phyloP scores from a whole-genome alignment of 2,113 vertebrate species.

The Mola mola region DNA sequence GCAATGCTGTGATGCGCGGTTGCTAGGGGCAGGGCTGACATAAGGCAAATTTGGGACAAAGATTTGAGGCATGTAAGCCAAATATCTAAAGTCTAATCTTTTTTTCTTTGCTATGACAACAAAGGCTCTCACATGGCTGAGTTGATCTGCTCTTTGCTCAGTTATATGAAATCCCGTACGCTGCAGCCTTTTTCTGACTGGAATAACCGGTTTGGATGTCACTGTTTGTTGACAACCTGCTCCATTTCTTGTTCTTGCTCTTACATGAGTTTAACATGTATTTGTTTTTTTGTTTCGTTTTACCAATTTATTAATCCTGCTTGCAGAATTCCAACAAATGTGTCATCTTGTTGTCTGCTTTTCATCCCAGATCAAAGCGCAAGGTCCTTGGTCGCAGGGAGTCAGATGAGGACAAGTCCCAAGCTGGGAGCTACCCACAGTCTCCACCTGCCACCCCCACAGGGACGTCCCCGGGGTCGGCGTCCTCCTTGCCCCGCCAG shows the following conservation, averaged over 20 bases:
- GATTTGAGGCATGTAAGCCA: slow-evolving; percentile 39
- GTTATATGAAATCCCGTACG: background rate
- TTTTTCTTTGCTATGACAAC: slow-evolving; percentile 1
- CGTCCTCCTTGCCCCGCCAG: slow-evolving; percentile 82
- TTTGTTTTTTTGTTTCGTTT: background rate
- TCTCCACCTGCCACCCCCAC: slow-evolving; percentile 93
- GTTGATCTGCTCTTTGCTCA: background rate
- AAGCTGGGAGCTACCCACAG: slow-evolving; percentile 77
- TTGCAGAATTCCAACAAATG: background rate
- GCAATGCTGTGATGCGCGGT: slow-evolving; percentile 4
- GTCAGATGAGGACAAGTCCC: slow-evolving; percentile 90
- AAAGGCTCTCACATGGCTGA: background rate
- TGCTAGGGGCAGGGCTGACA: slow-evolving; percentile 51
- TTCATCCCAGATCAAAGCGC: slow-evolving; percentile 89
- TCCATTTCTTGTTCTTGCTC: background rate
- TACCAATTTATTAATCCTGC: background rate
- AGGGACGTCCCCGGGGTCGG: slow-evolving; percentile 72
- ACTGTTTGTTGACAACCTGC: background rate
- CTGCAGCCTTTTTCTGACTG: slow-evolving; percentile 8
- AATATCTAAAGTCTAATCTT: slow-evolving; percentile 39
- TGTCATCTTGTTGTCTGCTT: background rate
- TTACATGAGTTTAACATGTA: slow-evolving; percentile 5
- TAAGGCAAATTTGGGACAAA: slow-evolving; percentile 65
- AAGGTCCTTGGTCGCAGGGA: slow-evolving; percentile 96
- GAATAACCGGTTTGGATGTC: slow-evolving; percentile 3